Conservation (phyloP, 37 sponge, comb jelly and placozoan genomes). For the Crambe crambe region DNA sequence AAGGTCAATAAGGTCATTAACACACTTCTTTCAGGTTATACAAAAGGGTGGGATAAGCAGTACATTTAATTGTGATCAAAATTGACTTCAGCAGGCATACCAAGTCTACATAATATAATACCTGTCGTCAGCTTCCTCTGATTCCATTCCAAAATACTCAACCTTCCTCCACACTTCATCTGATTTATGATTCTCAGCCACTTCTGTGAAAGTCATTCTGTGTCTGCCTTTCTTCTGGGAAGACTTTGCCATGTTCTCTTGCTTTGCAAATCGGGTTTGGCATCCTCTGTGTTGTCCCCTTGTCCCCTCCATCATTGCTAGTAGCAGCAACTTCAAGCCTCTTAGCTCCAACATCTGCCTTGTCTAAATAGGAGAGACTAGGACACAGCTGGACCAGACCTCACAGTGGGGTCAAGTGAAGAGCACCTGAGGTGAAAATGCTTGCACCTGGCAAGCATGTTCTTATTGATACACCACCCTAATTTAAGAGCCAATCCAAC, state of each 20-base stretch:
- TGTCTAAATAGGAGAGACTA: constrained; percentile 50
- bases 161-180: constrained; percentile 4
- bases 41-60: too few relatives aligned
- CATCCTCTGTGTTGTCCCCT: constrained; percentile 74
- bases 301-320: constrained; percentile 11
- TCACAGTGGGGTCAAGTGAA: constrained; percentile 75
- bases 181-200: background rate
- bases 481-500: too few relatives aligned
- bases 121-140: constrained; percentile 47
- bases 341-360: constrained; percentile 17
- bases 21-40: too few relatives aligned
- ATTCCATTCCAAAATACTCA: constrained; percentile 9
- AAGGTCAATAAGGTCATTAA: background rate
- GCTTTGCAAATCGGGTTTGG: constrained; percentile 51
- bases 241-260: background rate
- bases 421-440: constrained; percentile 38
- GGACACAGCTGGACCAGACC: constrained; percentile 64
- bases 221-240: constrained; percentile 5
- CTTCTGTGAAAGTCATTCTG: background rate
- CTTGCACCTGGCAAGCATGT: too few relatives aligned
- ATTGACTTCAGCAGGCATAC: background rate
- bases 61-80: background rate
- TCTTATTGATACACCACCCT: too few relatives aligned
- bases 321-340: background rate
- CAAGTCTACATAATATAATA: constrained; percentile 2